A percentile compares a stretch with the other conserved stretches of the same genome.
Conservation (phyloP, 2,113 vertebrate species). For the Amphiprion ocellaris region DNA sequence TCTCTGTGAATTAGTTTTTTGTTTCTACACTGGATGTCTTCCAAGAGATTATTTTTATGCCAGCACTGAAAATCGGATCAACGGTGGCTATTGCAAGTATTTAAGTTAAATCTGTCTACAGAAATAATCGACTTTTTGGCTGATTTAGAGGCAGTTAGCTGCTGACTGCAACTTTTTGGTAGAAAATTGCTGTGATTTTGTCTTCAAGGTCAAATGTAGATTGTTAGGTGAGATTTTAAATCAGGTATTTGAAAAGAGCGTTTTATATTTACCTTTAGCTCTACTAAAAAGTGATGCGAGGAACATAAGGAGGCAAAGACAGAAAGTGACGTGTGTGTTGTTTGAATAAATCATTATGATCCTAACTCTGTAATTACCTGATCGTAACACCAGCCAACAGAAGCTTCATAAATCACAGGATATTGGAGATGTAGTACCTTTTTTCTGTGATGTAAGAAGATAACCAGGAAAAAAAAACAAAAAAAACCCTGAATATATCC, state of each 20-base stretch:
- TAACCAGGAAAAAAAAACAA: no score
- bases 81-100: constrained; percentile 4
- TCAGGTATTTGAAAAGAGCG: no score
- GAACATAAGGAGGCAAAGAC: no score
- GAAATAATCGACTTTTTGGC: constrained; percentile 33
- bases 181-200: neutral
- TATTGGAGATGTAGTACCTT: neutral
- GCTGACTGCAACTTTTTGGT: constrained; percentile 14
- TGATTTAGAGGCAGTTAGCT: constrained; percentile 16
- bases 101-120: constrained; percentile 47
- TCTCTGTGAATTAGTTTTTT: constrained; percentile 16
- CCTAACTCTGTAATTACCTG: no score
- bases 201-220: constrained; percentile 8
- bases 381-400: neutral
- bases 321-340: no score
- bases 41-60: constrained; percentile 35
- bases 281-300: no score
- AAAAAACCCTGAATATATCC: no score
- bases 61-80: constrained; percentile 48
- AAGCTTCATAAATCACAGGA: neutral
- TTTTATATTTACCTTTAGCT: no score
- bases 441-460: neutral
- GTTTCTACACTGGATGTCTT: constrained; percentile 31
- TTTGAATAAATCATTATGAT: no score
- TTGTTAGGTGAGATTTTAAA: neutral